Evolutionary conservation across 2,113 vertebrate species (phyloP).

Genomic region (Vulpes ferrilata): DNA sequence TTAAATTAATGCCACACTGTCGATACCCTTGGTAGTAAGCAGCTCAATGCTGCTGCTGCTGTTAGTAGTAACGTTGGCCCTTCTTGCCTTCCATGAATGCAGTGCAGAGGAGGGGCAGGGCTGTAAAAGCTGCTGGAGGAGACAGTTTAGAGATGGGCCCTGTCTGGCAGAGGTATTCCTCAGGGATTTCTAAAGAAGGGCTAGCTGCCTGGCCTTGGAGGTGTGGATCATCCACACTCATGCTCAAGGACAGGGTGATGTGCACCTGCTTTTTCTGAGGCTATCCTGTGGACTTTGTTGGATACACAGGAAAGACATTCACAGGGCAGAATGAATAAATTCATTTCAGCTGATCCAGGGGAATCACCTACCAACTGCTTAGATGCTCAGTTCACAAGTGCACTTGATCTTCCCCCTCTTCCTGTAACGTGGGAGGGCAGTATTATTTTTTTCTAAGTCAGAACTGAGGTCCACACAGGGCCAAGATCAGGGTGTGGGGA

Average conservation of each 20-base stretch:
- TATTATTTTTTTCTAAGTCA: background rate
- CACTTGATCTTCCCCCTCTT: background rate
- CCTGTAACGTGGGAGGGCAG: background rate
- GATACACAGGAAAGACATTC: background rate
- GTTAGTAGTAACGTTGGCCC: slow-evolving; percentile 59
- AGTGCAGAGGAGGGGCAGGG: slow-evolving; percentile 18
- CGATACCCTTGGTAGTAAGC: slow-evolving; percentile 59
- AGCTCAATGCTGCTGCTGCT: background rate
- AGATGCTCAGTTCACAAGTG: background rate
- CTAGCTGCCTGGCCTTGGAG: background rate
- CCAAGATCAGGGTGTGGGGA: background rate
- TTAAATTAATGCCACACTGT: slow-evolving; percentile 77
- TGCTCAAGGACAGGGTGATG: background rate
- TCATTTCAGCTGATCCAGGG: background rate
- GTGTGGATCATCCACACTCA: background rate
- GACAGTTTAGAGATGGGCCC: background rate
- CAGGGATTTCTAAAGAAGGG: background rate
- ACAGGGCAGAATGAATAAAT: background rate
- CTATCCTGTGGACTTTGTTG: background rate
- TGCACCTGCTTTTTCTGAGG: background rate
- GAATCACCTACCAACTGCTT: background rate
- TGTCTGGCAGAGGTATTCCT: background rate
- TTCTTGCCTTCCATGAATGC: slow-evolving; percentile 53
- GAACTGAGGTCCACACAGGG: background rate
- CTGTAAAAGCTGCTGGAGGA: slow-evolving; percentile 4